These are phyloP conservation scores for Montipora foliosa DNA, from an alignment of 64 coral and sea anemone genomes.

Conservation along the genomic window DNA sequence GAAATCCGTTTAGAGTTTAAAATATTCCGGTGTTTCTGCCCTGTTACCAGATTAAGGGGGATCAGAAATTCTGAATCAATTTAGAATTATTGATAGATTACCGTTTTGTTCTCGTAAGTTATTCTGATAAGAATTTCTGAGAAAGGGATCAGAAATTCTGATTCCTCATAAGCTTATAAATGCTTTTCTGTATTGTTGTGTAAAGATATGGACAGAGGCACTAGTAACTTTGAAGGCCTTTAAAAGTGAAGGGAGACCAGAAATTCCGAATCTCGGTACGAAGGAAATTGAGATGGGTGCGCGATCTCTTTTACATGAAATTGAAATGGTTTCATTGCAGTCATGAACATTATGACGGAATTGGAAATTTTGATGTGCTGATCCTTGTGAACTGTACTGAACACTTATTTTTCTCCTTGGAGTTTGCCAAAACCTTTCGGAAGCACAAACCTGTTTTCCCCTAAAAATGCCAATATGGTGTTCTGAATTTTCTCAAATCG, in stretches of 20 bases:
- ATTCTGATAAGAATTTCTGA: background rate
- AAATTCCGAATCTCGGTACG: background rate
- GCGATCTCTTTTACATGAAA: background rate
- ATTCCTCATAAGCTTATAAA: background rate
- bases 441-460: background rate
- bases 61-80: slow-evolving; percentile 3
- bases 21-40: too few relatives aligned
- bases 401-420: background rate
- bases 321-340: background rate
- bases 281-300: background rate
- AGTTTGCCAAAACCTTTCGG: slow-evolving; percentile 3
- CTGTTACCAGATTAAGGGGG: background rate
- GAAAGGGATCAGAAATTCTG: background rate
- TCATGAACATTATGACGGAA: background rate
- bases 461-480: too few relatives aligned
- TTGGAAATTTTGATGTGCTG: background rate
- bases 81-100: background rate
- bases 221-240: background rate
- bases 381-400: background rate
- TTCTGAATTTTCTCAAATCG: too few relatives aligned
- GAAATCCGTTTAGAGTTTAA: too few relatives aligned
- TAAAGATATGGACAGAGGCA: background rate
- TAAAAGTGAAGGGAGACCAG: background rate
- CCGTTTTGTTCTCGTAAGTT: background rate
- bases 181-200: background rate